Conservation (phyloP, 2,888 invertebrate genomes). For the Coelinius sp. region DNA sequence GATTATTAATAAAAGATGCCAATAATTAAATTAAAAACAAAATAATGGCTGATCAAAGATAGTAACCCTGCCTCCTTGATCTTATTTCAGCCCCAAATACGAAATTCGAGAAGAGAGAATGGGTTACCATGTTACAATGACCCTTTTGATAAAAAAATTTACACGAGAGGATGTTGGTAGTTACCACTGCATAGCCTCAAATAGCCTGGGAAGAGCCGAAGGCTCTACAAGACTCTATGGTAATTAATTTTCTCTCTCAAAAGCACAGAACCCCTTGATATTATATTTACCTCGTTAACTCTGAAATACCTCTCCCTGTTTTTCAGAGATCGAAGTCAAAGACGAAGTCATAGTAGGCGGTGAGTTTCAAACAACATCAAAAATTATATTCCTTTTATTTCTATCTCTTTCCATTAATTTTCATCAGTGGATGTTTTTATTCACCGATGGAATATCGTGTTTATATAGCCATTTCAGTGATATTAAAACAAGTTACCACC, state of each 20-base stretch:
- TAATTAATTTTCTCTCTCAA: constrained; percentile 60
- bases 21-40: background rate
- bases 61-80: constrained; percentile 8
- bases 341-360: constrained; percentile 76
- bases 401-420: background rate
- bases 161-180: constrained; percentile 78
- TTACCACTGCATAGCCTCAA: constrained; percentile 86
- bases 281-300: background rate
- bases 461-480: too few species aligned
- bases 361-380: constrained; percentile 58
- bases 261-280: background rate
- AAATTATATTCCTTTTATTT: background rate
- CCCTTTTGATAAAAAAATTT: constrained; percentile 78
- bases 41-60: background rate
- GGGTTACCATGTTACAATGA: constrained; percentile 84
- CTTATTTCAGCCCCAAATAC: constrained; percentile 81
- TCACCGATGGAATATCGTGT: too few species aligned
- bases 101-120: constrained; percentile 79
- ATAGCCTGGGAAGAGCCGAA: constrained; percentile 84
- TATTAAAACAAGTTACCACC: too few species aligned
- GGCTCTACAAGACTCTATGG: constrained; percentile 82
- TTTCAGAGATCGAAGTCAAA: constrained; percentile 73
- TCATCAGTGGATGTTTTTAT: too few species aligned
- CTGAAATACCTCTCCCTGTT: constrained; percentile 32
- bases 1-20: too few species aligned